Conservation (phyloP, 2,888 invertebrate species). For the Caenorhabditis sp. region DNA sequence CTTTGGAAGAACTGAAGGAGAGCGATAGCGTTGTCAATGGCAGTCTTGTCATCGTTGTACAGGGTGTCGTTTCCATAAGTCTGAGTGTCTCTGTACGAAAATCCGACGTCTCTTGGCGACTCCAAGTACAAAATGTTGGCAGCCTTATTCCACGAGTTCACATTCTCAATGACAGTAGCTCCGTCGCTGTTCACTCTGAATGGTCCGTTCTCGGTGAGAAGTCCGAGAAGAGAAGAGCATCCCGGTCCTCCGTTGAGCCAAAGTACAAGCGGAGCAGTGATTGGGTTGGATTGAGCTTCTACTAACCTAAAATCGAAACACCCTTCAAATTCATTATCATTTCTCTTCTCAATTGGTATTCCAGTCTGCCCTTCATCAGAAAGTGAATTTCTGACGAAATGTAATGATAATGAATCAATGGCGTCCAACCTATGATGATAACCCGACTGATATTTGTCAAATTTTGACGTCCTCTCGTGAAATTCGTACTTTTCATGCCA, state of each 20-base stretch:
- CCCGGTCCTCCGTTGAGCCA: constrained; percentile 81
- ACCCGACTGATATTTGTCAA: constrained; percentile 15
- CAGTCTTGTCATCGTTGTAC: constrained; percentile 76
- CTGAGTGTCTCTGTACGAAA: constrained; percentile 79
- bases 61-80: constrained; percentile 56
- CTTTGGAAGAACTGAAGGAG: constrained; percentile 80
- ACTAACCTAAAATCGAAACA: constrained; percentile 79
- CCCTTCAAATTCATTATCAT: background rate
- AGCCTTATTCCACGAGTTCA: constrained; percentile 76
- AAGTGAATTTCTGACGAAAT: constrained; percentile 32
- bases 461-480: constrained; percentile 21
- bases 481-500: constrained; percentile 2
- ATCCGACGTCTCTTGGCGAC: constrained; percentile 82
- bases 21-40: constrained; percentile 80
- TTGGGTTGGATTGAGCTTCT: constrained; percentile 79
- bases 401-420: constrained; percentile 36
- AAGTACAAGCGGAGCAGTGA: constrained; percentile 79
- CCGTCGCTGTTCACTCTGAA: constrained; percentile 72
- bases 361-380: constrained; percentile 14
- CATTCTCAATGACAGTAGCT: constrained; percentile 68
- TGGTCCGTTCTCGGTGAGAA: constrained; percentile 80
- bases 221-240: constrained; percentile 80
- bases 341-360: background rate
- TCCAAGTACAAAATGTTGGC: constrained; percentile 81
- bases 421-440: constrained; percentile 10